These are phyloP conservation scores for Dicycla oo DNA, from an alignment of 2,888 invertebrate species.

Conservation along the genomic window DNA sequence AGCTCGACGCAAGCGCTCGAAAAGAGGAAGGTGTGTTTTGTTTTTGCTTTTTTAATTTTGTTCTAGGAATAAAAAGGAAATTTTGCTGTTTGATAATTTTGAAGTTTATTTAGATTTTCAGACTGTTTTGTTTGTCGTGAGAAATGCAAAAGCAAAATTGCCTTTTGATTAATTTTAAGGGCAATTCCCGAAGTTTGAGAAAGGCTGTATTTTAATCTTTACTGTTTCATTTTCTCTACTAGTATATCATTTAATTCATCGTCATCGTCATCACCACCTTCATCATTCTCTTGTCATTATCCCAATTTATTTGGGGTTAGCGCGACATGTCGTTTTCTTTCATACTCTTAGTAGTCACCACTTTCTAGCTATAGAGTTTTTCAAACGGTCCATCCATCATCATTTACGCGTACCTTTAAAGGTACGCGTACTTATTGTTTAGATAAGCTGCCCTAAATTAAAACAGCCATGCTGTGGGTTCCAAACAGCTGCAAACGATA, in stretches of 20 bases:
- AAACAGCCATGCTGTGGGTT: not conserved
- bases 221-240: not conserved
- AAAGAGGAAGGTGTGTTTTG: constrained; percentile 88
- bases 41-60: constrained; percentile 71
- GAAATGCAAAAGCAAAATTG: constrained; percentile 57
- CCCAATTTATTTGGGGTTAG: too few species aligned
- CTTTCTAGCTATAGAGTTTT: too few species aligned
- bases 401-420: too few species aligned
- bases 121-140: not conserved
- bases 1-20: constrained; percentile 82
- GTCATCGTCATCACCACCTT: too few species aligned
- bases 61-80: constrained; percentile 48
- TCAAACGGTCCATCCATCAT: too few species aligned
- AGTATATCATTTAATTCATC: not conserved
- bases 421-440: too few species aligned
- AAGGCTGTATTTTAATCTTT: not conserved
- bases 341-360: too few species aligned
- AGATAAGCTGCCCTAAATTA: not conserved
- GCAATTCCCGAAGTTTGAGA: not conserved
- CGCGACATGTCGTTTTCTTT: too few species aligned
- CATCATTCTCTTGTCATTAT: too few species aligned
- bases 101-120: not conserved
- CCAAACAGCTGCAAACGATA: not conserved
- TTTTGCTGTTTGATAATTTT: constrained; percentile 33
- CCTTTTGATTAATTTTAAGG: constrained; percentile 34